Conservation (phyloP, 2,888 invertebrate species). For the Cheilosia vernalis region DNA sequence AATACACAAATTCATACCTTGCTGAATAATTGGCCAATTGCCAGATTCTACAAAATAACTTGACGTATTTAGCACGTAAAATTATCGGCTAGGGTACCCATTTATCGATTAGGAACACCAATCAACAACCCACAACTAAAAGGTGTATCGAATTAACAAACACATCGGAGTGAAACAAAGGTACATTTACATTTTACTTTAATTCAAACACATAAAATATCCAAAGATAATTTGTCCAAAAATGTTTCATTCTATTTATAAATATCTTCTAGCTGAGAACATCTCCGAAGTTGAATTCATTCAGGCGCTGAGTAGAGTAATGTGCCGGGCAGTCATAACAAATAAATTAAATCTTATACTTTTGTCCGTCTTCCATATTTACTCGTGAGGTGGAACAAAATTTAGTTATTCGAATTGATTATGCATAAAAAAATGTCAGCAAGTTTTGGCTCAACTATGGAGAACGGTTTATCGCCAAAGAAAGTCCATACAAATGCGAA, state of each 20-base stretch:
- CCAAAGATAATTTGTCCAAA: conserved; percentile 33
- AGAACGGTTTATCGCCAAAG: conserved; percentile 13
- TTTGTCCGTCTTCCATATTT: not conserved
- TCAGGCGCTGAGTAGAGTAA: conserved; percentile 23
- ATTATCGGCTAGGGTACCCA: not conserved
- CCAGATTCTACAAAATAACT: conserved; percentile 20
- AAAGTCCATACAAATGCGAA: conserved; percentile 12
- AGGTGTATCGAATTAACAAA: not conserved
- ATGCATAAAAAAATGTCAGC: conserved; percentile 29
- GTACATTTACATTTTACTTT: not conserved
- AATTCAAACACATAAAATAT: conserved; percentile 30
- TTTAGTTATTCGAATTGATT: conserved; percentile 15
- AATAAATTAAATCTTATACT: conserved; percentile 8
- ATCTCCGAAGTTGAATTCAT: conserved; percentile 24
- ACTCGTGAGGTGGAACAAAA: not conserved
- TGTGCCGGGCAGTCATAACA: conserved; percentile 2
- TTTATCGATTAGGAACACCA: not conserved
- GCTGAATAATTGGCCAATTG: conserved; percentile 8
- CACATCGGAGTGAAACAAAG: not conserved
- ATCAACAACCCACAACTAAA: not conserved
- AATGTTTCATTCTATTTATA: conserved; percentile 40
- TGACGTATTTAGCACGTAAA: not conserved
- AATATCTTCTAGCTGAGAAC: conserved; percentile 27
- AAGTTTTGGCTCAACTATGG: conserved; percentile 5
- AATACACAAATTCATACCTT: too few species aligned